These are phyloP conservation scores for Apoda limacodes DNA, from an alignment of 2,888 invertebrate species.

Conservation along the genomic window DNA sequence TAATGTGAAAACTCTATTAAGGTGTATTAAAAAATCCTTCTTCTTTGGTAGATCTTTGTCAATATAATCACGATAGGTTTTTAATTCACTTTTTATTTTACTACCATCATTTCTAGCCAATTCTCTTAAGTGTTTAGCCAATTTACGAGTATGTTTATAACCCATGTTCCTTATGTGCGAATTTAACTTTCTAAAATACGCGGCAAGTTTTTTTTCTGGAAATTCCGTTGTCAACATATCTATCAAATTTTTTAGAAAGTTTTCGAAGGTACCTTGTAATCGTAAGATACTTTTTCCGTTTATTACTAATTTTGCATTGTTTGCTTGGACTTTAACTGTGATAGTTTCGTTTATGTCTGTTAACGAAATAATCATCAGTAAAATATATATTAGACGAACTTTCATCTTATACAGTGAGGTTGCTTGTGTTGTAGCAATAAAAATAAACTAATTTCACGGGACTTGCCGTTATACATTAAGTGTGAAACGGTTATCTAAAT, in stretches of 20 bases:
- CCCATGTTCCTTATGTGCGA: conserved; percentile 23
- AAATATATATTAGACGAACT: too few species aligned
- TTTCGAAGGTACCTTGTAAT: conserved; percentile 31
- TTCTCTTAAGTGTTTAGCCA: conserved; percentile 26
- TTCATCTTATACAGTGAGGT: too few species aligned
- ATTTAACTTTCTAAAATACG: conserved; percentile 28
- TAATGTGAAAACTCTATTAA: conserved; percentile 32
- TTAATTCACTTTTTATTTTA: conserved; percentile 26
- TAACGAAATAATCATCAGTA: too few species aligned
- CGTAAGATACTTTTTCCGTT: conserved; percentile 6
- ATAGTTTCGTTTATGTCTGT: too few species aligned
- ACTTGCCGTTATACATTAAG: too few species aligned
- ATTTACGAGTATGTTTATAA: conserved; percentile 22
- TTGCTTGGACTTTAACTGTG: too few species aligned
- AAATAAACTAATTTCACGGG: too few species aligned
- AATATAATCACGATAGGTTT: conserved; percentile 23
- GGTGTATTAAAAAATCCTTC: conserved; percentile 30
- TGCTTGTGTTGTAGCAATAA: too few species aligned
- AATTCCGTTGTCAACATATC: conserved; percentile 27
- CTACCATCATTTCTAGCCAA: conserved; percentile 26
- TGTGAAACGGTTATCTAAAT: too few species aligned
- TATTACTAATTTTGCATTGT: too few species aligned
- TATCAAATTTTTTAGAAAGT: conserved; percentile 32
- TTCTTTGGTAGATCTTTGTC: conserved; percentile 19
- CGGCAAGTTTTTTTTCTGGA: conserved; percentile 25